Conservation (phyloP, 2,113 vertebrate species). For the Platysternon megacephalum region DNA sequence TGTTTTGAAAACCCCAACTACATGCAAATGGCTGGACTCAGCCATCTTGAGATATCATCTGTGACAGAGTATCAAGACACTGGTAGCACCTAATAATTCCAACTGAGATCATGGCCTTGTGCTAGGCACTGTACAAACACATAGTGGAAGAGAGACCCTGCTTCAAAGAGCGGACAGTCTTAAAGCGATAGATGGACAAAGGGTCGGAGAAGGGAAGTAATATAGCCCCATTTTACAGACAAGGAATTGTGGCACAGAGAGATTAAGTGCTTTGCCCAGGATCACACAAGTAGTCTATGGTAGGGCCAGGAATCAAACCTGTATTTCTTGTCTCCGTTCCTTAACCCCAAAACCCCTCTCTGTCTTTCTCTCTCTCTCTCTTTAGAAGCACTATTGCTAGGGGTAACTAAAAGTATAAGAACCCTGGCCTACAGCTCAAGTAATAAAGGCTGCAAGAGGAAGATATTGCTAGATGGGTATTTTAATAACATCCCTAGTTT, state of each 20-base stretch:
- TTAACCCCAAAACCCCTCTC: too few relatives aligned
- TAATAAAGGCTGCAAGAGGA: not conserved
- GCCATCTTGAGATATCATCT: not conserved
- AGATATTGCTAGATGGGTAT: not conserved
- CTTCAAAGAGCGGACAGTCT: not conserved
- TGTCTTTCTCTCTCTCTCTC: not conserved
- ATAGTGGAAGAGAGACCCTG: not conserved
- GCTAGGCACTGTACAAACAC: not conserved
- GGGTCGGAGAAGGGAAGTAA: not conserved
- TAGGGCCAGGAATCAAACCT: not conserved
- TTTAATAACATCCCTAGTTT: not conserved
- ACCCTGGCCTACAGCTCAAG: not conserved
- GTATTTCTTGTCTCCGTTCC: not conserved
- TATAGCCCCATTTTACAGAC: not conserved
- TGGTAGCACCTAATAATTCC: not conserved
- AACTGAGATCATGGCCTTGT: not conserved
- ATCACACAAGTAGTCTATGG: not conserved
- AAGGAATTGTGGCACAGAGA: not conserved
- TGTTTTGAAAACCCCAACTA: not conserved
- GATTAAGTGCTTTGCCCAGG: not conserved
- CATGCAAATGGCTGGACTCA: not conserved
- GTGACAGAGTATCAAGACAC: not conserved
- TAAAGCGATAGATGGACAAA: not conserved
- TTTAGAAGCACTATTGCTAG: not conserved
- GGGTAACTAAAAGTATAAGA: fast-evolving